Evolutionary conservation across 2,888 invertebrate genomes (phyloP), one percentile per base, ranked within the genome.

Genomic region (Drosophila eohydei): DNA sequence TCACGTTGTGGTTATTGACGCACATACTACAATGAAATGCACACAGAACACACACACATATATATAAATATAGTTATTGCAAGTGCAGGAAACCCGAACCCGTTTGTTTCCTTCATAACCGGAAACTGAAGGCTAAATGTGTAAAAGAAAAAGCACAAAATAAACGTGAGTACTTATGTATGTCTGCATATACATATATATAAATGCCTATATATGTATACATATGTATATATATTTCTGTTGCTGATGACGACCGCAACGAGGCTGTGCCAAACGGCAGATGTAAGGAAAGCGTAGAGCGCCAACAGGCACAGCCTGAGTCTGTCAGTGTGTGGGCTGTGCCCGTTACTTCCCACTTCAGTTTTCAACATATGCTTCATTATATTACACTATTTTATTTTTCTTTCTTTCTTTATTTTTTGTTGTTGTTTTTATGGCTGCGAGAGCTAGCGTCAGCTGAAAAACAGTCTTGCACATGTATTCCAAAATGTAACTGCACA

Each of bases 51-150:
- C 32, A 55, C 40, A 46, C 6, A 56, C 38, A 43, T 21, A 43
- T 43, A 61, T 14, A n/a, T 26, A 46, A 14, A 9, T 52, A 62
- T 32, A 67, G 30, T 54, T 54, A 54, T 78, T 73, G 73, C 85
- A 74, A 79, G 77, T 77, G 85, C 77, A 80, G 85, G 85, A 81
- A 79, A 84, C 73, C 67, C 57, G 80, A 89, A 89, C 89, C 76
- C 80, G 78, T 80, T 78, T 78, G 81, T 79, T 86, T 86, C 89
- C 86, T 89, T 89, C 76, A 82, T 85, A 89, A 89, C 86, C 86
- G 89, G 86, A 89, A 89, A 86, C 88, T 86, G 86, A 86, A 86
- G 86, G 86, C 86, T 89, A 88, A 87, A 87, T 80, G 78, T 75
- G 81, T 65, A 78, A 71, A 81, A 79, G 71, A 78, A 82, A 86